Evolutionary conservation across 2,113 vertebrate species (phyloP).

Genomic region (Pithys albifrons): DNA sequence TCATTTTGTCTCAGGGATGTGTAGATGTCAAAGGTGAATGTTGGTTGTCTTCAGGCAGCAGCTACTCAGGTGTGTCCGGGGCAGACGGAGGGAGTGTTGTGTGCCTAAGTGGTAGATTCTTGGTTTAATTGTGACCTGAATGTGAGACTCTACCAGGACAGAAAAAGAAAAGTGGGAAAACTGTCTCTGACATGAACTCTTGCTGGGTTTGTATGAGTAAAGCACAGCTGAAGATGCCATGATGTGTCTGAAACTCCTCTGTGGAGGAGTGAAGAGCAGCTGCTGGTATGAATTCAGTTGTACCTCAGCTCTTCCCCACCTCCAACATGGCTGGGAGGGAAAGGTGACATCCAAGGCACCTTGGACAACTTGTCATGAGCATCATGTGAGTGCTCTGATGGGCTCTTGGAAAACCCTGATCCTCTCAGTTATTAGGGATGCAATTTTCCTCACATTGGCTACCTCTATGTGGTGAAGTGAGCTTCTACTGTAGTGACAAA

Average conservation of each 20-base stretch:
- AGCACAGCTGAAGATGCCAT: neutral
- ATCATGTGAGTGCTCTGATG: no score
- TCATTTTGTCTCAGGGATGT: neutral
- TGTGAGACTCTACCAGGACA: neutral
- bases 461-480: neutral
- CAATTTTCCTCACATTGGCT: neutral
- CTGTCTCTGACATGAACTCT: neutral
- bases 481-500: neutral
- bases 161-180: neutral
- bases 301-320: neutral
- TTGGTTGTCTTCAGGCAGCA: neutral
- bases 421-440: neutral
- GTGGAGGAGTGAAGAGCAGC: neutral
- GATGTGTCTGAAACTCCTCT: neutral
- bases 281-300: neutral
- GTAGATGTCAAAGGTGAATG: neutral
- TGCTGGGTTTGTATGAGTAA: neutral
- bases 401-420: neutral
- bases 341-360: fast-evolving
- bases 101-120: neutral
- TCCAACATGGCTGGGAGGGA: neutral
- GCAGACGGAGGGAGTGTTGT: neutral
- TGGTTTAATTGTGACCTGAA: neutral
- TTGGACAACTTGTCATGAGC: neutral
- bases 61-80: neutral